These are phyloP conservation scores for Festucalex cinctus DNA, from an alignment of 2,113 vertebrate genomes.

Conservation along the genomic window DNA sequence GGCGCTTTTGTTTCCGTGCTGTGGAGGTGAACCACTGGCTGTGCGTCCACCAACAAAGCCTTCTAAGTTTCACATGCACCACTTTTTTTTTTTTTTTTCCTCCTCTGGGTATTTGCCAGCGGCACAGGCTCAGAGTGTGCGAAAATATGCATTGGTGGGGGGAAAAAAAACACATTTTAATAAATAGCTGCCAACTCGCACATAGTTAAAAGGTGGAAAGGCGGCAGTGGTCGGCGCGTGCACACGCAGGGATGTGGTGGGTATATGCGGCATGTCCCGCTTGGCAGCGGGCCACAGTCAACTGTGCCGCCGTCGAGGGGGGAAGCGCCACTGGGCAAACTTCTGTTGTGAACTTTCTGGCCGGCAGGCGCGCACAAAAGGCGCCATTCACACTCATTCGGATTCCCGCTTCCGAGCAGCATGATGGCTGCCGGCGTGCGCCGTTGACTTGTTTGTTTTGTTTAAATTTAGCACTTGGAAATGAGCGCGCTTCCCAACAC, in stretches of 20 bases:
- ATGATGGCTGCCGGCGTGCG: slow-evolving; percentile 32
- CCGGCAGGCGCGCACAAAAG: slow-evolving; percentile 65
- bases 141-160: slow-evolving; percentile 10
- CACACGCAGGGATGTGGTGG: slow-evolving; percentile 14
- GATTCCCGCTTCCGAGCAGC: slow-evolving; percentile 53
- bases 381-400: slow-evolving; percentile 64
- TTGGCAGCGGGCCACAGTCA: slow-evolving; percentile 67
- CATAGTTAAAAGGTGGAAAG: slow-evolving; percentile 27
- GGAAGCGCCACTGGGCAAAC: slow-evolving; percentile 44
- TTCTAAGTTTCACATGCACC: slow-evolving; percentile 54
- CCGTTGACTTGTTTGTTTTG: slow-evolving; percentile 63
- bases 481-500: slow-evolving; percentile 31
- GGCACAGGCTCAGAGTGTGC: slow-evolving; percentile 17
- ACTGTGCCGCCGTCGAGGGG: slow-evolving; percentile 40
- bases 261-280: slow-evolving; percentile 50
- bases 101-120: slow-evolving; percentile 25
- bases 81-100: slow-evolving; percentile 40
- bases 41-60: slow-evolving; percentile 60
- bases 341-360: slow-evolving; percentile 63
- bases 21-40: slow-evolving; percentile 30
- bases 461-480: slow-evolving; percentile 68
- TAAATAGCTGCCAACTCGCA: slow-evolving; percentile 32
- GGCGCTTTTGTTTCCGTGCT: slow-evolving; percentile 43
- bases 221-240: slow-evolving; percentile 15
- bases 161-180: slow-evolving; percentile 16